Conservation (phyloP, 2,888 invertebrate species). For the Allygus modestus region DNA sequence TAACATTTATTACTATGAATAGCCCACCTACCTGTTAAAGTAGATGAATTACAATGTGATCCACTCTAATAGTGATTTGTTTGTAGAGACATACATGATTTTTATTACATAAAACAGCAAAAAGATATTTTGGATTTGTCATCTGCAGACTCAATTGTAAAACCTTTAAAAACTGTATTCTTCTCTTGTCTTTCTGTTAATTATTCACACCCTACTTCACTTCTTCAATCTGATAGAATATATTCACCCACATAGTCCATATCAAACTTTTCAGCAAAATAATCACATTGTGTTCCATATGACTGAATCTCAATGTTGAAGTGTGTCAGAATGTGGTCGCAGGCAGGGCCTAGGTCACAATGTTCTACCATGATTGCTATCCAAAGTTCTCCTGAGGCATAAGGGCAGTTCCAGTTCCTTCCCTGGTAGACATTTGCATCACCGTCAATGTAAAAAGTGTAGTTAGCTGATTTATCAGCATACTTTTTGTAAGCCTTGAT, state of each 20-base stretch:
- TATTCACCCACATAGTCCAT: background rate
- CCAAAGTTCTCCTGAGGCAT: slow-evolving; percentile 6
- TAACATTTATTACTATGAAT: too few species aligned
- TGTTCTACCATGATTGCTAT: slow-evolving; percentile 3
- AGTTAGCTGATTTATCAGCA: background rate
- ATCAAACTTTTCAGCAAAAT: background rate
- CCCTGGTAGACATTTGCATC: slow-evolving; percentile 29
- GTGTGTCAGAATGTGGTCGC: slow-evolving; percentile 60
- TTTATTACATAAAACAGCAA: too few species aligned
- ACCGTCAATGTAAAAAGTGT: slow-evolving; percentile 30
- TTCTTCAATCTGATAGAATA: too few species aligned
- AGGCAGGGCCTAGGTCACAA: slow-evolving; percentile 3
- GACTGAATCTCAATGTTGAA: slow-evolving; percentile 43
- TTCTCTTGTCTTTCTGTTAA: too few species aligned
- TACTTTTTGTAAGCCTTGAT: background rate
- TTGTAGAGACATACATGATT: too few species aligned
- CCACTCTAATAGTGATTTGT: too few species aligned
- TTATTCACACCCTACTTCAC: too few species aligned
- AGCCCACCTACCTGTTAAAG: too few species aligned
- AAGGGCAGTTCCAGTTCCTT: background rate
- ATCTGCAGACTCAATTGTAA: too few species aligned
- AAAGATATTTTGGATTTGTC: too few species aligned
- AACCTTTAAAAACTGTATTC: too few species aligned
- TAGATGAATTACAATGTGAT: too few species aligned
- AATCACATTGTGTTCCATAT: background rate